These are phyloP conservation scores for Gastrophysa polygoni DNA, from an alignment of 2,888 invertebrate species.

Conservation along the genomic window DNA sequence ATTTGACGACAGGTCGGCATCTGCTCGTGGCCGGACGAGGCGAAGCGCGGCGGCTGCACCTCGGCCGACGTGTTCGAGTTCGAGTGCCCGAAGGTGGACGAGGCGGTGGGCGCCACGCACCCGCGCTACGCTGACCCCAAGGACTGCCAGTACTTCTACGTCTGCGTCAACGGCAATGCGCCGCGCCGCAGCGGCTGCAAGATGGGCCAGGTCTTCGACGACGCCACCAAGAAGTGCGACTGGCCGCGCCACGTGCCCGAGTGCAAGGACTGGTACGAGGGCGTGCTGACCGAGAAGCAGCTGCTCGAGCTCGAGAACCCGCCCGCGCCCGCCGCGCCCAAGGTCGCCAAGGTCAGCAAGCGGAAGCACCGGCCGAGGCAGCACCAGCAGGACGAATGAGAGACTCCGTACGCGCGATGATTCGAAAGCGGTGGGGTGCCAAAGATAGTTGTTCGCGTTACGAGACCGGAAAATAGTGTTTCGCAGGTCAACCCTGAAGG, in stretches of 20 bases:
- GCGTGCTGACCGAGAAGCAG: constrained; percentile 78
- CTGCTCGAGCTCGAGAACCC: constrained; percentile 82
- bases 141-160: constrained; percentile 91
- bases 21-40: constrained; percentile 92
- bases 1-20: constrained; percentile 68
- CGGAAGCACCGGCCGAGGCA: constrained; percentile 55
- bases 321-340: constrained; percentile 66
- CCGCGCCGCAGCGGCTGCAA: constrained; percentile 88
- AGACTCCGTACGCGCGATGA: too few species aligned
- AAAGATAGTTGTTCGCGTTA: too few species aligned
- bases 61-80: constrained; percentile 85
- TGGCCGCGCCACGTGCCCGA: constrained; percentile 88
- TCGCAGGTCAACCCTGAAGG: too few species aligned
- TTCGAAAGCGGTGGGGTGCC: too few species aligned
- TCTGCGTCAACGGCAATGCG: constrained; percentile 86
- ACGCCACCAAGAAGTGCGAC: constrained; percentile 77
- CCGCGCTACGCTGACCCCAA: constrained; percentile 87
- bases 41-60: constrained; percentile 84
- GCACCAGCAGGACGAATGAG: constrained; percentile 9
- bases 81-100: constrained; percentile 79
- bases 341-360: constrained; percentile 61
- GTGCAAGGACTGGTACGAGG: constrained; percentile 92
- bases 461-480: too few species aligned
- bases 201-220: constrained; percentile 88
- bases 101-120: constrained; percentile 74